Conservation (phyloP, 1,140 invertebrate genomes). For the Plutomurus gul region DNA sequence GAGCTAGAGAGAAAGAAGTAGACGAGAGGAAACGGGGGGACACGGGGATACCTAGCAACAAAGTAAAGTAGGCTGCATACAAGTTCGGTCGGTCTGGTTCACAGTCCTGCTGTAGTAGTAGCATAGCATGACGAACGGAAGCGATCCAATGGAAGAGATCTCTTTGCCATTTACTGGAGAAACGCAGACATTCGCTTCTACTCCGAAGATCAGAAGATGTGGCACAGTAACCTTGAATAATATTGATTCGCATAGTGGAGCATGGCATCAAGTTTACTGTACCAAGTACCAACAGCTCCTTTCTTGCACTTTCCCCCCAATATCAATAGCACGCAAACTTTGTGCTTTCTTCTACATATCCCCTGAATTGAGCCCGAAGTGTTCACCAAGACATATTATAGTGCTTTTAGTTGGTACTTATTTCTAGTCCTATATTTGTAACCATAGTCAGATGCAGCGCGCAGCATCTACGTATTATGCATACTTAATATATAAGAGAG, state of each 20-base stretch:
- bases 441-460: no score
- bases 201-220: constrained; percentile 22
- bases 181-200: not conserved
- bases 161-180: constrained; percentile 7
- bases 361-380: no score
- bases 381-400: no score
- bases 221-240: constrained; percentile 50
- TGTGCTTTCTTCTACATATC: no score
- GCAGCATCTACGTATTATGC: no score
- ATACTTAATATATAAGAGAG: no score
- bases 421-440: no score
- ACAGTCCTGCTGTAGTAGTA: not conserved
- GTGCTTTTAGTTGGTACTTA: no score
- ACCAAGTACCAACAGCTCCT: not conserved
- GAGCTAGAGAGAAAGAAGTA: not conserved
- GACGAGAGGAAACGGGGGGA: not conserved
- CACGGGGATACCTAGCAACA: not conserved
- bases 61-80: not conserved
- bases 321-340: no score
- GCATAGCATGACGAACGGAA: no score
- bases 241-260: constrained; percentile 36
- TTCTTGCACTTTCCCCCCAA: no score
- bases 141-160: constrained; percentile 14
- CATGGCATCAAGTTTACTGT: constrained; percentile 1
- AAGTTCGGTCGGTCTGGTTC: not conserved